Evolutionary conservation across 2,888 invertebrate species (phyloP).

Genomic region (Ceraclea dissimilis): DNA sequence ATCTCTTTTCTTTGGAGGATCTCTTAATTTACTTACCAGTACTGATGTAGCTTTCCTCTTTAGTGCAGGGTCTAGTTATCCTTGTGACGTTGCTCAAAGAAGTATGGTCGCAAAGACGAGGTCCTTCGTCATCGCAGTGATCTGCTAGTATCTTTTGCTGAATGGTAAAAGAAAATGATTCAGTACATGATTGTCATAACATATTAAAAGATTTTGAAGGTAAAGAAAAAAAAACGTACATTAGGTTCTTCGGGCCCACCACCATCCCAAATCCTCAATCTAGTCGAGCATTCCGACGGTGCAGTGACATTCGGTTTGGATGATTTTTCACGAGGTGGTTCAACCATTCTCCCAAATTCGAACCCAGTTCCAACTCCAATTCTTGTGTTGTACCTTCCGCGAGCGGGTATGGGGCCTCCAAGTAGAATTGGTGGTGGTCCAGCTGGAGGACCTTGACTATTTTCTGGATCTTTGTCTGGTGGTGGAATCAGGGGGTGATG

Average conservation of each 20-base stretch:
- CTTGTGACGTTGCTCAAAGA: conserved; percentile 65
- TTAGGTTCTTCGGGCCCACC: conserved; percentile 45
- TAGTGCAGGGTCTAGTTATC: conserved; percentile 69
- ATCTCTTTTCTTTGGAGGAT: too few species aligned
- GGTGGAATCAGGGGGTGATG: conserved; percentile 65
- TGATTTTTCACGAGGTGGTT: conserved; percentile 24
- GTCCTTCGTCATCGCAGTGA: conserved; percentile 68
- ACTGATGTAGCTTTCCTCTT: conserved; percentile 73
- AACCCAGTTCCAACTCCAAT: conserved; percentile 28
- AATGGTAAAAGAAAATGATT: too few species aligned
- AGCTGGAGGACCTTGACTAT: conserved; percentile 26
- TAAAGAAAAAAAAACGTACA: conserved; percentile 8
- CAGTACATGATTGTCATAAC: too few species aligned
- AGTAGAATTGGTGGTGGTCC: conserved; percentile 7
- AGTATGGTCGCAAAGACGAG: conserved; percentile 75
- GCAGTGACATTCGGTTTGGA: conserved; percentile 25
- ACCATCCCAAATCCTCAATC: conserved; percentile 69
- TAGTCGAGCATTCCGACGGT: conserved; percentile 53
- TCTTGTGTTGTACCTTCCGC: conserved; percentile 28
- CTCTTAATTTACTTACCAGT: conserved; percentile 32
- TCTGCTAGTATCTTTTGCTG: conserved; percentile 50
- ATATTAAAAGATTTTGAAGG: too few species aligned
- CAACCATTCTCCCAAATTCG: conserved; percentile 28
- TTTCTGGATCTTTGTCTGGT: conserved; percentile 45
- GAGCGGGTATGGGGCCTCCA: background rate